Base-by-base conservation (phyloP, 2,797 vertebrate species). In the Perodicticus potto region DNA sequence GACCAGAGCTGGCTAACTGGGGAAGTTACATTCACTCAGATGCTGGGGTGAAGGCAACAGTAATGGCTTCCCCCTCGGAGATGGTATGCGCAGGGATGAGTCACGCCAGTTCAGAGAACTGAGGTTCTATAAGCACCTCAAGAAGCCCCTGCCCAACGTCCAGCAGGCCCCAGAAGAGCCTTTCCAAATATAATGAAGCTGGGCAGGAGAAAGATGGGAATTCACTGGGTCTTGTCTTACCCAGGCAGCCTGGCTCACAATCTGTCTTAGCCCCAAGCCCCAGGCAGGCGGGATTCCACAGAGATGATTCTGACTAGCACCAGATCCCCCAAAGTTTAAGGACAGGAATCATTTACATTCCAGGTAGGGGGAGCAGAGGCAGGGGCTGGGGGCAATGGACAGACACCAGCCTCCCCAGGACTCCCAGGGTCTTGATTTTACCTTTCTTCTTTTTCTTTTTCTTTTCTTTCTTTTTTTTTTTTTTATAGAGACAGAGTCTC, bases 161-260 rank as follows among this genome's bases (percentile, higher is more conserved):
- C 0, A 1, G 37, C 70, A 63, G 76, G 55, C 65, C 82, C 73
- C 74, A 43, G 61, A 73, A 73, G 91, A 93, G 59, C 76, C 80
- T 86, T 73, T 83, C 32, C 53, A 73, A 73, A 78, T 83, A 40
- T 73, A 95, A 93, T 73, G 73, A 96, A 45, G 89, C 87, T 92
- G 78, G 72, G 53, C 55, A 89, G 74, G 78, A 96, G 69, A 95
- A 5, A 70, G 87, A 88, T 93, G 93, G 70, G 29, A 80, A 88
- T 53, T 34, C 10, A 3, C 0, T 2, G 78, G 53, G 34, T 91
- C 57, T 92, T 87, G 34, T 91, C 57, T 92, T 87, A 89, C 74
- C 90, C 77, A 82, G 86, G 80, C 70, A 88, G 85, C 65, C 17
- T 72, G 70, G 40, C 85, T 90, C 76, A 95, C 67, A 80, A 65